Base-by-base conservation (phyloP, 2,113 vertebrate species). In the Hippocampus barbouri region DNA sequence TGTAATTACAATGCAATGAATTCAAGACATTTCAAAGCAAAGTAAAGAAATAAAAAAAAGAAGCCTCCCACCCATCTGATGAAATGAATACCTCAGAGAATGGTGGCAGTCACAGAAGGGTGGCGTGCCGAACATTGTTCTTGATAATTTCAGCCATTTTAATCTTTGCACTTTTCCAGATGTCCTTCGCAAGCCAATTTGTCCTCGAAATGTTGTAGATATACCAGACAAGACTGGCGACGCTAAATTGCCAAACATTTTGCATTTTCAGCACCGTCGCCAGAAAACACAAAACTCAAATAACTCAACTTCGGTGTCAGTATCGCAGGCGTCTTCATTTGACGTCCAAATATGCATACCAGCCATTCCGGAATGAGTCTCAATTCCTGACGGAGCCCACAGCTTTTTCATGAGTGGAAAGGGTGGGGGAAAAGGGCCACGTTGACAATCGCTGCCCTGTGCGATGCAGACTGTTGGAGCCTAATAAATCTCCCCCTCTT, bases 401-500 rank as follows among this genome's bases (percentile, higher is more conserved):
- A 62, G 76, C 57, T 68, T 73, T 73, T 51, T 74, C 0, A 71
- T 71, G 80, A 60, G 56, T 34, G 25, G 30, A 60, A 60, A 1
- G 16, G 27, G 27, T 14, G 57, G 14, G 6, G 25, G 12, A 6
- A 23, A 57, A 8, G 12, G 27, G 59, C 59, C 59, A 80, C 82
- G 73, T 79, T 76, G 67, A 87, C 87, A 82, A 86, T 82, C 49
- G 77, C 74, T 38, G 45, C 71, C 78, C 67, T 86, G 83, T 86
- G 69, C 23, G 71, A 70, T 65, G 23, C 70, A 75, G 74, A 66
- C 74, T 20, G 62, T 66, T 73, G 72, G 70, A 67, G 77, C 69
- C 77, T 83, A 72, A 86, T 89, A 85, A 86, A 90, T 87, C 83
- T 80, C 79, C 77, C 77, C 81, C 85, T 84, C 72, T 53, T 79